Percentiles rank a stretch among this genome's conserved stretches.
phyloP scores from a whole-genome alignment of 2,888 invertebrate species.

The Thalpophila matura region DNA sequence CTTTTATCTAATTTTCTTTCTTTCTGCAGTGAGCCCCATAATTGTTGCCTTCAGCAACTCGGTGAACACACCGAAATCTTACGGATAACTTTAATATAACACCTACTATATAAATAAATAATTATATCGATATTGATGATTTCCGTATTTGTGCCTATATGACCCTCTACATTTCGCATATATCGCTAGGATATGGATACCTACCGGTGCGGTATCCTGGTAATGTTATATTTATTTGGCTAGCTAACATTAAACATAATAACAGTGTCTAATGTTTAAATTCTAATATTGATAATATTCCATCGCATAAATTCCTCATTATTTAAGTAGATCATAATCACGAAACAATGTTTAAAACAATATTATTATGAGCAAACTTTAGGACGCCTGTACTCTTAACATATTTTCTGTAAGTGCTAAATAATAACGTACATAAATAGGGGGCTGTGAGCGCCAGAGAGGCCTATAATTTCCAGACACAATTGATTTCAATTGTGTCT shows the following conservation, averaged over 20 bases:
- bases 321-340: constrained; percentile 26
- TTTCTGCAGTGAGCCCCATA: background rate
- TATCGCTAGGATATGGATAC: constrained; percentile 37
- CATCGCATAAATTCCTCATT: constrained; percentile 47
- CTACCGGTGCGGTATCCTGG: constrained; percentile 33
- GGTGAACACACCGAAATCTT: constrained; percentile 47
- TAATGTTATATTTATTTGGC: constrained; percentile 41
- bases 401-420: constrained; percentile 7
- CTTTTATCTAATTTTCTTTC: background rate
- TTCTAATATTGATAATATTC: constrained; percentile 60
- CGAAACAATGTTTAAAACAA: constrained; percentile 24
- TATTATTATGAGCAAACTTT: constrained; percentile 40
- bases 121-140: constrained; percentile 38
- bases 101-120: too few species aligned
- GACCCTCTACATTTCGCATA: constrained; percentile 30
- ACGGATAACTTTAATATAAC: constrained; percentile 30
- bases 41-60: constrained; percentile 27
- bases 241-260: constrained; percentile 50
- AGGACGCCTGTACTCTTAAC: constrained; percentile 31
- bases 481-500: too few species aligned
- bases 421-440: constrained; percentile 24
- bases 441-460: too few species aligned
- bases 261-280: constrained; percentile 37
- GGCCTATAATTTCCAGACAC: too few species aligned
- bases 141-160: constrained; percentile 37